Evolutionary conservation across 2,888 invertebrate genomes (phyloP).

Genomic region (Platycheirus rosarum): DNA sequence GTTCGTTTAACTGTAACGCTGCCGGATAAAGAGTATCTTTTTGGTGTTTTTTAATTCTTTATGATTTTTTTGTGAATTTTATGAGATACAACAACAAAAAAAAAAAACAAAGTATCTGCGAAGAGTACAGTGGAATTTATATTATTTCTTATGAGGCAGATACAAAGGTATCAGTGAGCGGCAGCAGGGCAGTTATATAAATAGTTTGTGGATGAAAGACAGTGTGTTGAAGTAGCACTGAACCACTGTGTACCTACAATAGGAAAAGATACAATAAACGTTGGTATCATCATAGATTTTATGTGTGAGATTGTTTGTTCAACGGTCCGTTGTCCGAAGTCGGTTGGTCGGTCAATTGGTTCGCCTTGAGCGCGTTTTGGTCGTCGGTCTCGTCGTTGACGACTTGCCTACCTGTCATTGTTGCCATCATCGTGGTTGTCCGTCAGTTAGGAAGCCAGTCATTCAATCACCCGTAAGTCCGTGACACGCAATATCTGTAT

Average conservation of each 20-base stretch:
- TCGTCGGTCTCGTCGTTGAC: conserved; percentile 9
- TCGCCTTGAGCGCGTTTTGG: conserved; percentile 47
- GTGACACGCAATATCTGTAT: conserved; percentile 41
- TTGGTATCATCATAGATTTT: conserved; percentile 28
- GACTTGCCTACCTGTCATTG: conserved; percentile 7
- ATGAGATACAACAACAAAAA: conserved; percentile 49
- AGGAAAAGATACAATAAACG: conserved; percentile 47
- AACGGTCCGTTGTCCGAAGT: conserved; percentile 35
- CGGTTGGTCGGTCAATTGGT: conserved; percentile 53
- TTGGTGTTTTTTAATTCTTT: conserved; percentile 11
- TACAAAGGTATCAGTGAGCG: conserved; percentile 27
- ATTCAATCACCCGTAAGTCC: conserved; percentile 39
- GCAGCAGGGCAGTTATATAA: background rate
- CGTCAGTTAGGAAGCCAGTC: conserved; percentile 26
- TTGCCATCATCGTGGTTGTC: conserved; percentile 18
- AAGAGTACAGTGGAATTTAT: conserved; percentile 61
- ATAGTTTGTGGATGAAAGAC: conserved; percentile 19
- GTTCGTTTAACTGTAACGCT: conserved; percentile 53
- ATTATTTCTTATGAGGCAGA: conserved; percentile 59
- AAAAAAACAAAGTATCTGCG: conserved; percentile 8
- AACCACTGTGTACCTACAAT: too few species aligned
- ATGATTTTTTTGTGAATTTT: conserved; percentile 57
- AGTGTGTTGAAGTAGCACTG: conserved; percentile 42
- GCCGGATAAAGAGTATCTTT: conserved; percentile 64
- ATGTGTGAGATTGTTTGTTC: conserved; percentile 57